These are phyloP conservation scores for Gila orcuttii DNA, from an alignment of 2,113 vertebrate species.

Conservation along the genomic window DNA sequence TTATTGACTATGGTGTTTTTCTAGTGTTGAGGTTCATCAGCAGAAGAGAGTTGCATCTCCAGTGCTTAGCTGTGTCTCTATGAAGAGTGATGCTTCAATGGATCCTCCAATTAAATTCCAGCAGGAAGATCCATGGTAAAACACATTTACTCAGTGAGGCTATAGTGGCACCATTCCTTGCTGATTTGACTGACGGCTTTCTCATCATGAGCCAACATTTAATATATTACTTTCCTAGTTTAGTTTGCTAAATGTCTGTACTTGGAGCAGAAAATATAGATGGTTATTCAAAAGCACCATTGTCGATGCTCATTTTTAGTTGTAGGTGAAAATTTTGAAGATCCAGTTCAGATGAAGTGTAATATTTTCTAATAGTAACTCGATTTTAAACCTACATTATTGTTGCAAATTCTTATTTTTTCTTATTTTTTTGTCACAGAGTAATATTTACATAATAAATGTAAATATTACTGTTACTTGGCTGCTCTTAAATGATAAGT, in stretches of 20 bases:
- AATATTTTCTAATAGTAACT: too few species aligned
- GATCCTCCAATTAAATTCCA: slow-evolving; percentile 19
- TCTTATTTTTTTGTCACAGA: neutral
- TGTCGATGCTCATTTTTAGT: neutral
- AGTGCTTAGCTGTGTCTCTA: slow-evolving; percentile 17
- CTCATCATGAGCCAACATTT: neutral
- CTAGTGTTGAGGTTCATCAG: neutral
- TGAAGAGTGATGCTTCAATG: slow-evolving; percentile 40
- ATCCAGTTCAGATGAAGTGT: too few species aligned
- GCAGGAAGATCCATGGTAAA: slow-evolving; percentile 21
- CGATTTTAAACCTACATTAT: neutral
- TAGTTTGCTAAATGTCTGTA: neutral
- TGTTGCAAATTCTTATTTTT: neutral
- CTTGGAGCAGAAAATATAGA: neutral
- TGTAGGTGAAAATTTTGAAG: neutral
- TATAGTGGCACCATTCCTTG: neutral
- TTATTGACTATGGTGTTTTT: neutral
- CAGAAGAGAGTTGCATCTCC: slow-evolving; percentile 14
- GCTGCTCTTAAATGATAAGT: too few species aligned
- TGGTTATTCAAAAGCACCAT: neutral
- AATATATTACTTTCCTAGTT: neutral
- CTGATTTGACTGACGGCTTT: neutral
- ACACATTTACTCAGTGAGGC: neutral
- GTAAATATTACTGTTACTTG: too few species aligned
- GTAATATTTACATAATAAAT: neutral